Evolutionary conservation across 2,797 vertebrate species (phyloP).

Genomic region (Rhynchonycteris naso): DNA sequence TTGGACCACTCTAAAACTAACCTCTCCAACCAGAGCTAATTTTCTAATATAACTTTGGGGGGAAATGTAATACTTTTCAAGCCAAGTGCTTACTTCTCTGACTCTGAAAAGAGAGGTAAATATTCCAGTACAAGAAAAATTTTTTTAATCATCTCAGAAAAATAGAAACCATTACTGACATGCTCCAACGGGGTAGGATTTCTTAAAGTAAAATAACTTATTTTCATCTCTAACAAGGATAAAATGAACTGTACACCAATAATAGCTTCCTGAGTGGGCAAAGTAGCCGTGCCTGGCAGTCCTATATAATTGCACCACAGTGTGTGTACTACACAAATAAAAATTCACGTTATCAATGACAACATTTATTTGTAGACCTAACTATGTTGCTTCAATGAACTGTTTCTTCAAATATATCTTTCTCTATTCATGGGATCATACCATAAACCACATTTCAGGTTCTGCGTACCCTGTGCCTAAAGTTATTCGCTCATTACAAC

Average conservation of each 20-base stretch:
- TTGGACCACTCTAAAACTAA: conserved; percentile 26
- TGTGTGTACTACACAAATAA: conserved; percentile 18
- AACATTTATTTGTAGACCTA: not conserved
- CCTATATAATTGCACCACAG: not conserved
- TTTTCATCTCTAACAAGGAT: conserved; percentile 40
- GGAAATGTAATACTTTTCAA: conserved; percentile 42
- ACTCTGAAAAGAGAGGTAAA: conserved; percentile 15
- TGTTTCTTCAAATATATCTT: not conserved
- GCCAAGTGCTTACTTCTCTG: not conserved
- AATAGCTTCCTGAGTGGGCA: conserved; percentile 65
- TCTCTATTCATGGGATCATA: not conserved
- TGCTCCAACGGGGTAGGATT: not conserved
- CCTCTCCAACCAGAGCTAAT: conserved; percentile 54
- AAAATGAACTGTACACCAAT: conserved; percentile 41
- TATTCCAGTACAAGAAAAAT: conserved; percentile 37
- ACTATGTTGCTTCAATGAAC: conserved; percentile 25
- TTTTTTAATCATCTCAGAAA: conserved; percentile 35
- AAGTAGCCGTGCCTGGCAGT: conserved; percentile 28
- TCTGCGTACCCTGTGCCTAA: not conserved
- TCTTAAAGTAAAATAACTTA: conserved; percentile 31
- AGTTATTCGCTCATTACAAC: not conserved
- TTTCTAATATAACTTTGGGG: conserved; percentile 43
- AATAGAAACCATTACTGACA: conserved; percentile 25
- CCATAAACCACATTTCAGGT: conserved; percentile 29
- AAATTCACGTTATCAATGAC: conserved; percentile 28